Evolutionary conservation across 2,113 vertebrate genomes (phyloP).

Genomic region (Muntiacus reevesi): DNA sequence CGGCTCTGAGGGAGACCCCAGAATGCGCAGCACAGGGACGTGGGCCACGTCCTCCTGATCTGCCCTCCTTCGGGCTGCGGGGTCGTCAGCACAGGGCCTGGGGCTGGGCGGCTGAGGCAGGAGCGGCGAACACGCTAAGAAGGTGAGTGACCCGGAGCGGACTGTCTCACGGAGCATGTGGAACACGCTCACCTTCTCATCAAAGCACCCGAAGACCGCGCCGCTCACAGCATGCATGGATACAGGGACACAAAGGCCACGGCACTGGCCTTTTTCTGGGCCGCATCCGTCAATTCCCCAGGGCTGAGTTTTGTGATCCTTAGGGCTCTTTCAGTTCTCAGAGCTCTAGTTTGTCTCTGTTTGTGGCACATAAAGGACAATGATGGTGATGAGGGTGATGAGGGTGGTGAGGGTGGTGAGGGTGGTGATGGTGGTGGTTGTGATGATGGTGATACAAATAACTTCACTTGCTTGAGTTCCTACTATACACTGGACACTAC

Average conservation of each 20-base stretch:
- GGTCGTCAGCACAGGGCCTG: background rate
- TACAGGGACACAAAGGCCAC: background rate
- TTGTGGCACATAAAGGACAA: background rate
- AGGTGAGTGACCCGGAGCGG: background rate
- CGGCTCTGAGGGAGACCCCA: accelerated
- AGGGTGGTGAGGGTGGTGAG: accelerated
- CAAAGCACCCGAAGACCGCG: background rate
- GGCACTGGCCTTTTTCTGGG: background rate
- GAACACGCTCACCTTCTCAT: background rate
- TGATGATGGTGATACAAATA: background rate
- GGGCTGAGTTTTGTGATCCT: background rate
- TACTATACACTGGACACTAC: accelerated
- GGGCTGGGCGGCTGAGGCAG: too few species aligned
- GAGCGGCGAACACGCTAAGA: background rate
- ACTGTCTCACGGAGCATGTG: accelerated
- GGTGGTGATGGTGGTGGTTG: accelerated
- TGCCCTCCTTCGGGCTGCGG: background rate
- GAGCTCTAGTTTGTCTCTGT: background rate
- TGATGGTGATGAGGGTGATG: background rate
- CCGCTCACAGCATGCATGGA: too few species aligned
- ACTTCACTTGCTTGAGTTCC: background rate
- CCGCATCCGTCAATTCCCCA: accelerated
- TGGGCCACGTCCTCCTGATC: too few species aligned
- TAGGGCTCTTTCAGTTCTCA: background rate
- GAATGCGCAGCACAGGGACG: accelerated